Percentiles rank a stretch among this genome's conserved stretches.
These are phyloP conservation scores for Uropsilus gracilis DNA, from an alignment of 2,113 vertebrate genomes.

Conservation along the genomic window DNA sequence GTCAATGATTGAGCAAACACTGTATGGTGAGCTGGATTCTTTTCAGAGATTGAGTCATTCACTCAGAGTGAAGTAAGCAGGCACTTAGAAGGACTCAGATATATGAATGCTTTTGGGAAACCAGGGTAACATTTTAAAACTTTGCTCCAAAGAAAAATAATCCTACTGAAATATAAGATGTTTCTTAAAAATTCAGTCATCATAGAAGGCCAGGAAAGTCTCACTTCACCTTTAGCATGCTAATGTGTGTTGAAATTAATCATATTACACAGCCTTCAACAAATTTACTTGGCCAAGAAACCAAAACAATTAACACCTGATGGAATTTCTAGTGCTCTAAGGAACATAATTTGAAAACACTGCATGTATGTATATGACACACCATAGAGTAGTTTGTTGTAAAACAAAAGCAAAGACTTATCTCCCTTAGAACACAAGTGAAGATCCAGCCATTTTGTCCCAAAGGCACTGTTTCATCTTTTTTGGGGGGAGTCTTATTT, in stretches of 20 bases:
- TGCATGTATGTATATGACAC: neutral
- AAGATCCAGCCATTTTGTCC: too few species aligned
- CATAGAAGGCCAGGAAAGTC: neutral
- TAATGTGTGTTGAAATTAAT: neutral
- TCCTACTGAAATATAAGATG: neutral
- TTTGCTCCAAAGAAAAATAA: neutral
- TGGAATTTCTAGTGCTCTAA: neutral
- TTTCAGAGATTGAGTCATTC: neutral
- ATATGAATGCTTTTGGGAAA: neutral
- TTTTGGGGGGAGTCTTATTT: too few species aligned
- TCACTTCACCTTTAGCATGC: neutral
- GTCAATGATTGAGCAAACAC: neutral
- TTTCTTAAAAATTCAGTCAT: conserved; percentile 29
- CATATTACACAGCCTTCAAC: neutral
- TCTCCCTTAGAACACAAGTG: too few species aligned
- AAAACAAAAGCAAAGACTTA: neutral
- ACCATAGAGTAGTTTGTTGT: neutral
- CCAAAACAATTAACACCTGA: neutral
- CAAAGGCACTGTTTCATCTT: too few species aligned
- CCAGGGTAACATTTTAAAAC: neutral
- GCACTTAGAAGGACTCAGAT: neutral
- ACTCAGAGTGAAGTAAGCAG: neutral
- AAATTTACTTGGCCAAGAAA: neutral
- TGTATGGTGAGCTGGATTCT: neutral
- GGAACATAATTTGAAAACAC: neutral